phyloP scores from a whole-genome alignment of 2,888 invertebrate genomes.

The Nemurella pictetii region DNA sequence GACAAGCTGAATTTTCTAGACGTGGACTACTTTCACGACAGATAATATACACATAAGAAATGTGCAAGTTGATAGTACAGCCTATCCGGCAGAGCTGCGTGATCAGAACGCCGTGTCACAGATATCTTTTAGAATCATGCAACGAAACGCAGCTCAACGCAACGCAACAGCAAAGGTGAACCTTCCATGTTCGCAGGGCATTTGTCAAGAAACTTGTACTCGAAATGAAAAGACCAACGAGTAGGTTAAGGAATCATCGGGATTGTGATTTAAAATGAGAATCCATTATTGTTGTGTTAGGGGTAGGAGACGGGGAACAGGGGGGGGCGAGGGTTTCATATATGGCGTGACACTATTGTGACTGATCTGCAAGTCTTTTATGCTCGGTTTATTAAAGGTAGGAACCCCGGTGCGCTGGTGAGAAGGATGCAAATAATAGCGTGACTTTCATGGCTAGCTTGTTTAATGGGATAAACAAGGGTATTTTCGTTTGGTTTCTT shows the following conservation, averaged over 20 bases:
- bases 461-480: background rate
- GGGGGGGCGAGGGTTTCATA: background rate
- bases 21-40: background rate
- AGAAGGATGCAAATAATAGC: background rate
- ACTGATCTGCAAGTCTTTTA: background rate
- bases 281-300: background rate
- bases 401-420: background rate
- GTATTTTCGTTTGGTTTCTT: background rate
- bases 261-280: background rate
- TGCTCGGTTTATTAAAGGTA: conserved; percentile 1
- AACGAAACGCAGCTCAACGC: background rate
- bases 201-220: conserved; percentile 16
- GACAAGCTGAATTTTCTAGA: background rate
- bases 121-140: background rate
- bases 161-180: background rate
- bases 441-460: background rate
- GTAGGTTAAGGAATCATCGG: background rate
- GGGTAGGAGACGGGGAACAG: background rate
- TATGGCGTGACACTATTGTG: background rate
- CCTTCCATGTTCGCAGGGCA: background rate
- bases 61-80: background rate
- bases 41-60: background rate
- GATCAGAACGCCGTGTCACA: background rate
- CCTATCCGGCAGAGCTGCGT: background rate
- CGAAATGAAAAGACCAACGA: conserved; percentile 21